A percentile compares a stretch with the other conserved stretches of the same genome.
phyloP scores from a whole-genome alignment of 1,140 invertebrate species.

The Drosophila bifasciata region DNA sequence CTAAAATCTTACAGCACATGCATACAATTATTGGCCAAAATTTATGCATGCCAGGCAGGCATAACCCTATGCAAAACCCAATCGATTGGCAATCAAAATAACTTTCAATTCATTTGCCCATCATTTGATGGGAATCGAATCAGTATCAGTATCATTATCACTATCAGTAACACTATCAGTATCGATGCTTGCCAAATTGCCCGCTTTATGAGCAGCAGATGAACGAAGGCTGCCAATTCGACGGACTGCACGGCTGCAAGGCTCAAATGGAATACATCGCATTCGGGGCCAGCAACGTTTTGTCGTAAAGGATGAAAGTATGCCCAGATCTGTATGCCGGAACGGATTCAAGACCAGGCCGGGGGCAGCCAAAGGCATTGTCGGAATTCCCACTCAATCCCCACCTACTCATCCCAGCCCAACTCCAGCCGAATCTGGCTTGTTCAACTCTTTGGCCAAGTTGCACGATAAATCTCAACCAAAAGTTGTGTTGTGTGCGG shows the following conservation, averaged over 20 bases:
- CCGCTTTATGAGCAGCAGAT: slow-evolving; percentile 25
- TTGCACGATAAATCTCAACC: slow-evolving; percentile 73
- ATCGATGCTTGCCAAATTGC: slow-evolving; percentile 43
- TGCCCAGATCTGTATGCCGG: slow-evolving; percentile 13
- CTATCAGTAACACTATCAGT: background rate
- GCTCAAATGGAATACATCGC: slow-evolving; percentile 28
- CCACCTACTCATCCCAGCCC: slow-evolving; percentile 10
- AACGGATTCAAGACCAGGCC: slow-evolving; percentile 12
- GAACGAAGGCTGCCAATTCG: slow-evolving; percentile 30
- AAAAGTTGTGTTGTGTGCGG: slow-evolving; percentile 57
- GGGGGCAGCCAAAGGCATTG: slow-evolving; percentile 61
- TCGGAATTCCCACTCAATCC: slow-evolving; percentile 47
- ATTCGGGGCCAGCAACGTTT: slow-evolving; percentile 23
- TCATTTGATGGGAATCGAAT: slow-evolving; percentile 32
- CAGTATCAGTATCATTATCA: slow-evolving; percentile 5
- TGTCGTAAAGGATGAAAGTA: slow-evolving; percentile 52
- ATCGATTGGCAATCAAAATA: slow-evolving; percentile 55
- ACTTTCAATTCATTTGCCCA: slow-evolving; percentile 60
- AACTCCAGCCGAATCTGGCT: no score
- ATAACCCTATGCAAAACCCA: slow-evolving; percentile 3
- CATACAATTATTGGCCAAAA: slow-evolving; percentile 60
- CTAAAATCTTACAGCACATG: slow-evolving; percentile 76
- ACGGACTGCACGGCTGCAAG: slow-evolving; percentile 2
- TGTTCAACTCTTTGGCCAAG: slow-evolving; percentile 53
- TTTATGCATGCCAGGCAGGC: slow-evolving; percentile 43